phyloP scores from a whole-genome alignment of 1,140 invertebrate species.

The Heterodera schachtii region DNA sequence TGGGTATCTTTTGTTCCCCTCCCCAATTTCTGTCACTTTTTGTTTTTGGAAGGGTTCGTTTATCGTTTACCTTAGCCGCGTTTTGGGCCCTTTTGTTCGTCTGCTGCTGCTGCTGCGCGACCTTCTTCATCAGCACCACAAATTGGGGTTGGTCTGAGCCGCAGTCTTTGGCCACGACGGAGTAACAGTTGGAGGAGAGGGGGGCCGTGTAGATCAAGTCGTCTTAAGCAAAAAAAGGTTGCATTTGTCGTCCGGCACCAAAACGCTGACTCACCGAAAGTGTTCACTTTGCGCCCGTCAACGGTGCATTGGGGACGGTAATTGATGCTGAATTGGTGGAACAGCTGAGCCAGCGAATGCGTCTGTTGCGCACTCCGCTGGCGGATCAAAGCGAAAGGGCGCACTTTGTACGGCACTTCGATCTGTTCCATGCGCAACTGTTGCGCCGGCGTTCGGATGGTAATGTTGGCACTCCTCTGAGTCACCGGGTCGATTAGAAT shows the following conservation, averaged over 20 bases:
- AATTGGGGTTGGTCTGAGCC: constrained; percentile 32
- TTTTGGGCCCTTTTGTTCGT: background rate
- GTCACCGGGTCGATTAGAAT: constrained; percentile 51
- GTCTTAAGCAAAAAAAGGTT: constrained; percentile 18
- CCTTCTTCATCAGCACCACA: constrained; percentile 43
- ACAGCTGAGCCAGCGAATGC: constrained; percentile 15
- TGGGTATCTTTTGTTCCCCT: too few relatives aligned
- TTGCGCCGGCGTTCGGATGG: constrained; percentile 45
- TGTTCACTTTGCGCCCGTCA: constrained; percentile 25
- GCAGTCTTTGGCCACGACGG: constrained; percentile 48
- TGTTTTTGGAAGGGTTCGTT: background rate
- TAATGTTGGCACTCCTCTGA: constrained; percentile 46
- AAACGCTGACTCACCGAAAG: constrained; percentile 22
- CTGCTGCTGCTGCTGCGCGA: constrained; percentile 22
- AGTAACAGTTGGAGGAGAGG: constrained; percentile 27
- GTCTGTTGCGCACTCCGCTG: constrained; percentile 17
- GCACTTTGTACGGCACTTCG: constrained; percentile 26
- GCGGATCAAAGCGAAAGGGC: constrained; percentile 17
- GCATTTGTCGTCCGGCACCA: background rate
- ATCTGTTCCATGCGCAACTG: constrained; percentile 22
- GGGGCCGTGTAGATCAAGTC: constrained; percentile 30
- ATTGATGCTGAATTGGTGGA: background rate
- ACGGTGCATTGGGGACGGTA: constrained; percentile 32
- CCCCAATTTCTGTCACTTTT: background rate
- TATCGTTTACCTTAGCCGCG: background rate